A percentile compares a stretch with the other conserved stretches of the same genome.
phyloP scores from a whole-genome alignment of 2,797 vertebrate species.

The Crenuchus spilurus region DNA sequence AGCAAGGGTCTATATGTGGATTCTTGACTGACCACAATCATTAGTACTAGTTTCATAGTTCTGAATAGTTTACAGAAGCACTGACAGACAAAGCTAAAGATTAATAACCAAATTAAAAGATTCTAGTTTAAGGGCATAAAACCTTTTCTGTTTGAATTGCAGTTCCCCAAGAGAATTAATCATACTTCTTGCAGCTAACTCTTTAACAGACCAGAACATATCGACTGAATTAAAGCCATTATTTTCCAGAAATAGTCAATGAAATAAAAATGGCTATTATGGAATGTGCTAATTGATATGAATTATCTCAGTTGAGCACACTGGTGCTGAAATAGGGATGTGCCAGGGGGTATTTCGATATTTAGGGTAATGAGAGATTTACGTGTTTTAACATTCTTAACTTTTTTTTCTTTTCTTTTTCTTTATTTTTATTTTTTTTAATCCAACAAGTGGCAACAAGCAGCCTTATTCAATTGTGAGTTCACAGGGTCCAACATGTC shows the following conservation, averaged over 20 bases:
- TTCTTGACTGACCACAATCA: too few relatives aligned
- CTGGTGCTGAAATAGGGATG: background rate
- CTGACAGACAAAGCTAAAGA: too few relatives aligned
- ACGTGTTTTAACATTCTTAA: slow-evolving; percentile 1
- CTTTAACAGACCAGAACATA: slow-evolving; percentile 15
- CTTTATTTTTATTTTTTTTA: slow-evolving; percentile 4
- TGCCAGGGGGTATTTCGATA: background rate
- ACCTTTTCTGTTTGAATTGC: background rate
- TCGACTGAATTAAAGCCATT: slow-evolving; percentile 19
- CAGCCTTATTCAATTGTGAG: background rate
- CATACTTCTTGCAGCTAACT: slow-evolving; percentile 1
- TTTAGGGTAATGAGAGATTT: slow-evolving; percentile 17
- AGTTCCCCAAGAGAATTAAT: background rate
- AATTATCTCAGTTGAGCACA: slow-evolving; percentile 1
- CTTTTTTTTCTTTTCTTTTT: too few relatives aligned
- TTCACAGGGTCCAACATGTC: background rate
- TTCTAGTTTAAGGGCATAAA: background rate
- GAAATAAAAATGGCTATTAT: slow-evolving; percentile 21
- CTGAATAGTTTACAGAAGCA: too few relatives aligned
- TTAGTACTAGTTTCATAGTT: too few relatives aligned
- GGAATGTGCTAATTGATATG: slow-evolving; percentile 6
- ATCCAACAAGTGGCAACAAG: background rate
- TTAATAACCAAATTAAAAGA: too few relatives aligned
- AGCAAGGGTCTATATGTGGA: too few relatives aligned
- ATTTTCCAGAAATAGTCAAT: background rate